Base-by-base conservation (phyloP, 2,888 invertebrate species). In the Hypercompe scribonia region DNA sequence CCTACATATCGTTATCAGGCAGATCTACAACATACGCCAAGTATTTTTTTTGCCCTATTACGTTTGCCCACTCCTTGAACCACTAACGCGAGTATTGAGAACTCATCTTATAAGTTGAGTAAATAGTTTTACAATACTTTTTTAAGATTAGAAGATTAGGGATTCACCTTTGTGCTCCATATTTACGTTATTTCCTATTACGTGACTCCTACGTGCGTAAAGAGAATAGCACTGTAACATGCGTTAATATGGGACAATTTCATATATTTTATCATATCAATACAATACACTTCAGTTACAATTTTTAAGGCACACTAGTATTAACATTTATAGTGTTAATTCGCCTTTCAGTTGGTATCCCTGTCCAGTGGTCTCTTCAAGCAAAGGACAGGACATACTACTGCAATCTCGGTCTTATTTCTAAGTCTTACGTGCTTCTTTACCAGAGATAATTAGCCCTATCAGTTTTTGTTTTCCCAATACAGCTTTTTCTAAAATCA, bases 151-250 rank as follows among this genome's bases (percentile, higher is more conserved):
- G 68, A 73, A 66, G 70, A 75, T 61, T 71, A 69, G 64, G 64
- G 65, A 74, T 65, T 71, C 3, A 73, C 66, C 65, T 73, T 69
- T 42, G 72, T 66, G 61, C 68, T 75, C 74, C 65, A 74, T 73
- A 74, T 78, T 75, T 73, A 68, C 58, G 65, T 73, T 71, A 72
- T 73, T 84, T 75, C 81, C 84, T 82, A 77, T 70, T 76, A 72
- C 50, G 68, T 54, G 42, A 64, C 70, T 65, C 70, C 73, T 73
- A 76, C 34, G 54, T 24, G 50, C 2, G 10, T 70, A 69, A 76
- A 76, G 1, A 31, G 31, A 31, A 75, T 73, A 78, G 66, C 81
- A 71, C 50, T 50, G 68, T 64, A 15, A 8, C 15, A 3, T 15
- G 13, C 58, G 33, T n/a, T 68, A 68, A 33, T 65, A 34, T 34